phyloP scores from a whole-genome alignment of 2,888 invertebrate genomes.

The Drosophila ustulata region DNA sequence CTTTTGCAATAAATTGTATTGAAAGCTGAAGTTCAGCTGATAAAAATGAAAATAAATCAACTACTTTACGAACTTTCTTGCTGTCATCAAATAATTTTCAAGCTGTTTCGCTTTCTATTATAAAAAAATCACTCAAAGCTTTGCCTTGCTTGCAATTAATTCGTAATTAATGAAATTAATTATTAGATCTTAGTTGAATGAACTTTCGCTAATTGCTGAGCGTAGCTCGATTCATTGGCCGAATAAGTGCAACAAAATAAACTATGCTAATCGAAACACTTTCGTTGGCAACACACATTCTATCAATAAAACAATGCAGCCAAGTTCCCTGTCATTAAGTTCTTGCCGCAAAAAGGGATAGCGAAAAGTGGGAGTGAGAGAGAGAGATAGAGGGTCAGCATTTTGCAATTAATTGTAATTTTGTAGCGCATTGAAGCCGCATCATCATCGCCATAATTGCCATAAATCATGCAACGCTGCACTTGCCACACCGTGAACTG shows the following conservation, averaged over 20 bases:
- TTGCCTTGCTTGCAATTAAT: too few species aligned
- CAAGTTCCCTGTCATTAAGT: neutral
- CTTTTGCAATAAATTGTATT: too few species aligned
- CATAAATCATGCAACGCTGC: constrained; percentile 80
- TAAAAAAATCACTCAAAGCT: too few species aligned
- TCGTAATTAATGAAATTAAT: too few species aligned
- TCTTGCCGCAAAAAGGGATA: neutral
- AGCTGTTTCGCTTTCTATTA: too few species aligned
- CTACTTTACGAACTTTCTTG: too few species aligned
- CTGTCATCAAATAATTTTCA: too few species aligned
- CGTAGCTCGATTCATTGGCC: neutral
- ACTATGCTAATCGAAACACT: constrained; percentile 7
- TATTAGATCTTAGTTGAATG: neutral
- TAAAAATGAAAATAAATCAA: too few species aligned
- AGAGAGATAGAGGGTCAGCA: constrained; percentile 30
- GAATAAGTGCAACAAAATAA: neutral
- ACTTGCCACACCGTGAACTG: constrained; percentile 62
- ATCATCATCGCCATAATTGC: constrained; percentile 74
- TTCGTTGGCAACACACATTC: constrained; percentile 7
- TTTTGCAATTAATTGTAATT: constrained; percentile 77
- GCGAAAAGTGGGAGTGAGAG: neutral
- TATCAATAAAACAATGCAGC: constrained; percentile 7
- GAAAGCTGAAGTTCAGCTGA: too few species aligned
- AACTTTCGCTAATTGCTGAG: neutral
- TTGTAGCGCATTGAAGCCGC: constrained; percentile 66